These are phyloP conservation scores for Euura saliciscinereae DNA, from an alignment of 1,140 invertebrate genomes.

Conservation along the genomic window DNA sequence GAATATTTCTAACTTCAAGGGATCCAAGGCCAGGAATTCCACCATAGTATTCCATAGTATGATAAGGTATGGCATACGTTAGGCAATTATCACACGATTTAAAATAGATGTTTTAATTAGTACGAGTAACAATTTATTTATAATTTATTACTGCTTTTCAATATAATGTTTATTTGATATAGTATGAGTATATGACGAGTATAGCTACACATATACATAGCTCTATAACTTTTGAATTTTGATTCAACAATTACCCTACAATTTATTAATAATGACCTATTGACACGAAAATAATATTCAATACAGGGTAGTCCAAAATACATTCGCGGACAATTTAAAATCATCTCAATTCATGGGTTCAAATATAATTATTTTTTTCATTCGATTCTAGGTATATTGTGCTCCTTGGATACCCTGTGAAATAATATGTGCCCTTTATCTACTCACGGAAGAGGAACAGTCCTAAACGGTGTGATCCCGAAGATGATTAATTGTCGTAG, in stretches of 20 bases:
- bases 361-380: neutral
- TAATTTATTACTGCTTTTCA: neutral
- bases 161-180: neutral
- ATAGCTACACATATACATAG: conserved; percentile 1
- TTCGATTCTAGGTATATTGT: neutral
- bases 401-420: neutral
- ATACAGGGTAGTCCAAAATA: neutral
- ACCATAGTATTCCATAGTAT: no score
- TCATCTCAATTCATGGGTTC: neutral
- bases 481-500: no score
- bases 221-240: neutral
- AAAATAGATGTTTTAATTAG: neutral
- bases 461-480: neutral
- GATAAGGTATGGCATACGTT: neutral
- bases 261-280: neutral
- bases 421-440: neutral
- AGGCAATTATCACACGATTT: conserved; percentile 5
- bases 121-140: conserved; percentile 1
- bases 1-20: neutral
- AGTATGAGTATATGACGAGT: neutral
- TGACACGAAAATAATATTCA: neutral
- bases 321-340: neutral
- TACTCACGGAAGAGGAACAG: neutral
- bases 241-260: conserved; percentile 1
- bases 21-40: neutral